phyloP scores from a whole-genome alignment of 2,888 invertebrate genomes.

The Xylota segnis region DNA sequence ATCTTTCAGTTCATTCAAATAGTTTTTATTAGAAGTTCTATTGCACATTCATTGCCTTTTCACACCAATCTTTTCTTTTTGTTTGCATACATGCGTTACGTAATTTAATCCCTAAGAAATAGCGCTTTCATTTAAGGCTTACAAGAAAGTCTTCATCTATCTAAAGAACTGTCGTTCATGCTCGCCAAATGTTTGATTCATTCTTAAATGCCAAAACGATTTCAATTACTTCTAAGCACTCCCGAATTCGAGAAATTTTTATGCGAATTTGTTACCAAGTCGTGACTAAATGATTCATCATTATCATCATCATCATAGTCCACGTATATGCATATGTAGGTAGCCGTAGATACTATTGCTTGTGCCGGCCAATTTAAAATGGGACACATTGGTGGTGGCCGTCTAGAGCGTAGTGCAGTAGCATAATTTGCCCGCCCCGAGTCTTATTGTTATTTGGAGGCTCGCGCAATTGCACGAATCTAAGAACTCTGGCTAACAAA shows the following conservation, averaged over 20 bases:
- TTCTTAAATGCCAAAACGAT: slow-evolving; percentile 7
- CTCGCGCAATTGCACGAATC: slow-evolving; percentile 53
- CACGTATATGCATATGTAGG: neutral
- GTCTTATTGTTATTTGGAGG: slow-evolving; percentile 46
- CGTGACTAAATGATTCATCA: slow-evolving; percentile 78
- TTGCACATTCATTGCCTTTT: too few species aligned
- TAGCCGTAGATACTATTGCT: slow-evolving; percentile 12
- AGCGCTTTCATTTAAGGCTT: too few species aligned
- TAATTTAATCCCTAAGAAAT: too few species aligned
- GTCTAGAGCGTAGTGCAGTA: slow-evolving; percentile 52
- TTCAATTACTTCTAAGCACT: slow-evolving; percentile 14
- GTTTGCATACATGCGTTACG: too few species aligned
- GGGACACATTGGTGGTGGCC: slow-evolving; percentile 55
- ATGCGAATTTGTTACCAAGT: slow-evolving; percentile 68
- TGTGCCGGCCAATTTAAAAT: slow-evolving; percentile 59
- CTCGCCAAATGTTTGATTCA: neutral
- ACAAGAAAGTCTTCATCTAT: neutral
- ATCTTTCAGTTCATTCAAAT: too few species aligned
- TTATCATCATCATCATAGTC: slow-evolving; percentile 52
- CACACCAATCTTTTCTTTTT: too few species aligned
- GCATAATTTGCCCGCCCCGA: slow-evolving; percentile 57
- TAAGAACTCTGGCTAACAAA: slow-evolving; percentile 37
- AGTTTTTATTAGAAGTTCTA: too few species aligned
- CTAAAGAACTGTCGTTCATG: neutral
- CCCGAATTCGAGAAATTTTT: slow-evolving; percentile 2